Evolutionary conservation across 2,888 invertebrate species (phyloP), one percentile per base, ranked within the genome.

Genomic region (Camptogramma bilineatum): DNA sequence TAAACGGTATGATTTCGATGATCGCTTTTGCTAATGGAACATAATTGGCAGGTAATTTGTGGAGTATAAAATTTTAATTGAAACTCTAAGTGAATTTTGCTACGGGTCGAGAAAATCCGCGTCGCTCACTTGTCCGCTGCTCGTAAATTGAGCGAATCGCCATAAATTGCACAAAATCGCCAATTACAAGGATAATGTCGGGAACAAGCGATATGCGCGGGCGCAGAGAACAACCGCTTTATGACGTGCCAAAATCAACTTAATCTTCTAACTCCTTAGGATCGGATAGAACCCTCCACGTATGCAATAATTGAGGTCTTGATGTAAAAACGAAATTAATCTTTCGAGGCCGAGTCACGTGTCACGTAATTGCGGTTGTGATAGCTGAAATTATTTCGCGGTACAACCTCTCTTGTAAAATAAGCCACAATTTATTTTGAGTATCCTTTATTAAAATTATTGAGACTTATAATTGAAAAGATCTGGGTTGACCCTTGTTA

Each of bases 151-250:
- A 85, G 76, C 72, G 85, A 84, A 88, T 89, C 86, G 88, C 88
- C 87, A 91, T 92, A 91, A 91, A 91, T 91, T 91, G 88, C 86
- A 85, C 86, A 85, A 91, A 91, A 90, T 91, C 90, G 78, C 87
- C 88, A 90, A 90, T 91, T 90, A 91, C 86, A 86, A 85, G 84
- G 84, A 86, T 86, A 87, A 87, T 88, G 87, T 86, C 82, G 79
- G 85, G 84, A 83, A 84, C 80, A 78, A 54, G 54, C 67, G 70
- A 76, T 75, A 71, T 70, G 74, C 76, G 74, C 80, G 63, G 75
- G 73, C 81, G 78, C 78, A 73, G 64, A 58, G 73, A 72, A 73
- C 73, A 71, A 63, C 68, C 73, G 68, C 71, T 71, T 80, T 79
- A 82, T 68, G 77, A 83, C 77, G 84, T 83, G 82, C 82, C 80